A percentile compares a stretch with the other conserved stretches of the same genome.
Conservation (phyloP, 2,113 vertebrate species). For the Capreolus pygargus region DNA sequence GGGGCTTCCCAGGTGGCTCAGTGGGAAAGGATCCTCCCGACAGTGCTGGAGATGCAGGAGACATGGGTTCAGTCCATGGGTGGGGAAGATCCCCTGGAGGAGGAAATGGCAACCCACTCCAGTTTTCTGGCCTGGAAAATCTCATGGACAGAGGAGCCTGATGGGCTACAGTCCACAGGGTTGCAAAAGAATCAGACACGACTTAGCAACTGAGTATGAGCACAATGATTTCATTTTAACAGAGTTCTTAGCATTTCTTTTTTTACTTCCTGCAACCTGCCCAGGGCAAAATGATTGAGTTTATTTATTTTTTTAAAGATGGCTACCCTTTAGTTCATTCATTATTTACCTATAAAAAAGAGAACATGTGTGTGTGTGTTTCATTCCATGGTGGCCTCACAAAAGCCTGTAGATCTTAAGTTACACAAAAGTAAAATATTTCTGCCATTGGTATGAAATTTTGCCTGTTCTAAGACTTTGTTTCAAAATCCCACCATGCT, state of each 20-base stretch:
- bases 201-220: not conserved
- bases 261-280: not conserved
- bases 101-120: not conserved
- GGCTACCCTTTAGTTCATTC: constrained; percentile 14
- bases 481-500: not conserved
- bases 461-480: not conserved
- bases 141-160: not conserved
- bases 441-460: not conserved
- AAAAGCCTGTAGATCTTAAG: not conserved
- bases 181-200: not conserved
- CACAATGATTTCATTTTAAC: not conserved
- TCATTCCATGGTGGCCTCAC: not conserved
- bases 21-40: not conserved
- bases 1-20: not conserved
- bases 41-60: not conserved
- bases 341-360: constrained; percentile 33
- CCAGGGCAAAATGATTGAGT: not conserved
- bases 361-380: not conserved
- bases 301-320: not conserved
- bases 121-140: not conserved
- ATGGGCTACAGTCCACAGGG: not conserved
- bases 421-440: not conserved
- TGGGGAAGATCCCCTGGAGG: not conserved
- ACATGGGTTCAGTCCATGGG: not conserved
- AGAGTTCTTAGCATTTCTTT: not conserved